Percentiles rank a stretch among this genome's conserved stretches.
phyloP scores from a whole-genome alignment of 2,113 vertebrate genomes.

The Hipposideros armiger region DNA sequence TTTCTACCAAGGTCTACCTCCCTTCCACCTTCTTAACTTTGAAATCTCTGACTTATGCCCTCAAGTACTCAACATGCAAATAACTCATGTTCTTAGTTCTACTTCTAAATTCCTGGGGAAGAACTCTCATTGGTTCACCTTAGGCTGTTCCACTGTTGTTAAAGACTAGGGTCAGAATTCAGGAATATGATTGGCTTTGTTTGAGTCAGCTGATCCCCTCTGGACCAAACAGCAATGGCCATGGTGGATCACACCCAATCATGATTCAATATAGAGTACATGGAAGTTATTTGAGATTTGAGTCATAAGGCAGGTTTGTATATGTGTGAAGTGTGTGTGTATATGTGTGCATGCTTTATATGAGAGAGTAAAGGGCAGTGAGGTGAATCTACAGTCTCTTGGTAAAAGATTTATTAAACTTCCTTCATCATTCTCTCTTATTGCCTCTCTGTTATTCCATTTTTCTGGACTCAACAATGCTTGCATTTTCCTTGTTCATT shows the following conservation, averaged over 20 bases:
- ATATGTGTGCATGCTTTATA: background rate
- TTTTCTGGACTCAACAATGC: background rate
- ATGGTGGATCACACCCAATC: rapidly evolving
- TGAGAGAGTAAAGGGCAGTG: background rate
- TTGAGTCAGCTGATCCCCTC: background rate
- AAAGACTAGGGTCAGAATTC: background rate
- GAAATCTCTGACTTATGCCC: background rate
- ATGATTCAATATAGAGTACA: background rate
- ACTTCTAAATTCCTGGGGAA: background rate
- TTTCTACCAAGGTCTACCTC: background rate
- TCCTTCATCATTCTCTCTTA: background rate
- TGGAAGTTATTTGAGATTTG: background rate
- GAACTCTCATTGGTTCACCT: background rate
- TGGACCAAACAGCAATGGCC: background rate
- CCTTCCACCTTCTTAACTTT: background rate
- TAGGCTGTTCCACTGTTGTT: background rate
- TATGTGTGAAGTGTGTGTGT: background rate
- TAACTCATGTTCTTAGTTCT: background rate
- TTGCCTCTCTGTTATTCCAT: background rate
- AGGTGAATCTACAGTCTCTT: background rate
- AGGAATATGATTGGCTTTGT: background rate
- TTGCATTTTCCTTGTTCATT: background rate
- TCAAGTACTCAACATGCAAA: background rate
- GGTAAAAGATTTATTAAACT: background rate
- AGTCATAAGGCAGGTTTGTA: background rate